phyloP scores from a whole-genome alignment of 2,888 invertebrate genomes.

The Dyspetes luteomarginatus region DNA sequence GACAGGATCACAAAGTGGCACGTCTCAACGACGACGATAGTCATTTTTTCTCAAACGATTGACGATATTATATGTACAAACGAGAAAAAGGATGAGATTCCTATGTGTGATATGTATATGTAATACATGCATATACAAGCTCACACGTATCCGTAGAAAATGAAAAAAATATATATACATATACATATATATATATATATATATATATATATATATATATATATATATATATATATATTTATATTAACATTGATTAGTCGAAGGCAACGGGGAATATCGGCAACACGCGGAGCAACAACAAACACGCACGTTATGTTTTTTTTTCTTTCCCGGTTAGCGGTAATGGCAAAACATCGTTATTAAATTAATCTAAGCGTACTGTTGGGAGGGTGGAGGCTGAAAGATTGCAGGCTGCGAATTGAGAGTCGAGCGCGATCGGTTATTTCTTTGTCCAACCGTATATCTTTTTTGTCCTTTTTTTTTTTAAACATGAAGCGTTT shows the following conservation, averaged over 20 bases:
- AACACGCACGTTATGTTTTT: constrained; percentile 8
- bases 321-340: constrained; percentile 50
- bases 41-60: constrained; percentile 17
- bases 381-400: not conserved
- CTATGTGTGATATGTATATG: not conserved
- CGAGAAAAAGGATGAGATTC: constrained; percentile 54
- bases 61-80: constrained; percentile 45
- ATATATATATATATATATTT: too few relatives aligned
- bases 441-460: constrained; percentile 9
- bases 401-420: constrained; percentile 21
- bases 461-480: constrained; percentile 11
- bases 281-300: constrained; percentile 45
- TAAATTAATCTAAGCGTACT: constrained; percentile 57
- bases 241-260: constrained; percentile 46
- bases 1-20: constrained; percentile 11
- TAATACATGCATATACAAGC: constrained; percentile 1
- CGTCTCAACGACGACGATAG: constrained; percentile 27
- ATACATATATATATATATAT: too few relatives aligned
- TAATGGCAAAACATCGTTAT: constrained; percentile 62
- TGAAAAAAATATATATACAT: constrained; percentile 10
- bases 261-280: constrained; percentile 47
- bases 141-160: constrained; percentile 10
- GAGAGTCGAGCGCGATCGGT: constrained; percentile 24
- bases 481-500: not conserved
- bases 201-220: too few relatives aligned